A percentile compares a stretch with the other conserved stretches of the same genome.
Conservation (phyloP, 2,888 invertebrate species). For the Diarsia brunnea region DNA sequence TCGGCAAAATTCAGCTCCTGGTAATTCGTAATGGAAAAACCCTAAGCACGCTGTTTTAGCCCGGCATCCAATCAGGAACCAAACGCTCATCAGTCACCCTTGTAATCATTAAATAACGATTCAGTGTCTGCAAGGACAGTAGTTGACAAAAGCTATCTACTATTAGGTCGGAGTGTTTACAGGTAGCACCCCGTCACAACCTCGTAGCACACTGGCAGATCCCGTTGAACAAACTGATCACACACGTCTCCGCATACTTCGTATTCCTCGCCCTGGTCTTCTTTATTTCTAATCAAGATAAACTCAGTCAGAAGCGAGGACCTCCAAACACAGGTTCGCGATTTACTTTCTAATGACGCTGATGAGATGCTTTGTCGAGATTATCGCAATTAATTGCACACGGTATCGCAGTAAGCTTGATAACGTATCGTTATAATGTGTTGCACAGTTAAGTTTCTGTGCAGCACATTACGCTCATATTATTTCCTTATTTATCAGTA, state of each 20-base stretch:
- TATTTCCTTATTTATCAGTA: constrained; percentile 34
- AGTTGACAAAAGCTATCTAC: neutral
- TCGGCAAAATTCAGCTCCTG: no score
- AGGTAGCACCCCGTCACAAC: constrained; percentile 81
- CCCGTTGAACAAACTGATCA: constrained; percentile 94
- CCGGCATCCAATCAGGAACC: neutral
- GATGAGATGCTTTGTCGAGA: constrained; percentile 73
- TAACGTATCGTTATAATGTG: constrained; percentile 57
- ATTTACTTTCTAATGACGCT: constrained; percentile 65
- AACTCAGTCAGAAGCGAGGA: constrained; percentile 89
- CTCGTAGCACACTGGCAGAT: constrained; percentile 90
- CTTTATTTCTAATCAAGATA: constrained; percentile 91
- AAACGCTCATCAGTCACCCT: neutral
- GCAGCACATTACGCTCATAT: constrained; percentile 9
- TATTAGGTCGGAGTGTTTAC: constrained; percentile 64
- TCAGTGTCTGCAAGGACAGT: neutral
- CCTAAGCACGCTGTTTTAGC: neutral
- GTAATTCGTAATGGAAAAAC: neutral
- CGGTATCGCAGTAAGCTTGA: constrained; percentile 62
- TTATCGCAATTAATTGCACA: constrained; percentile 73
- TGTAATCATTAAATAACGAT: neutral
- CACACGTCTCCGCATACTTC: constrained; percentile 92
- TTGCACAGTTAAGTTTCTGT: constrained; percentile 48
- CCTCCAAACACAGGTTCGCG: constrained; percentile 90
- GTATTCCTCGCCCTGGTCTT: constrained; percentile 92